Conservation (phyloP, 2,888 invertebrate species). For the Encarsia formosa region DNA sequence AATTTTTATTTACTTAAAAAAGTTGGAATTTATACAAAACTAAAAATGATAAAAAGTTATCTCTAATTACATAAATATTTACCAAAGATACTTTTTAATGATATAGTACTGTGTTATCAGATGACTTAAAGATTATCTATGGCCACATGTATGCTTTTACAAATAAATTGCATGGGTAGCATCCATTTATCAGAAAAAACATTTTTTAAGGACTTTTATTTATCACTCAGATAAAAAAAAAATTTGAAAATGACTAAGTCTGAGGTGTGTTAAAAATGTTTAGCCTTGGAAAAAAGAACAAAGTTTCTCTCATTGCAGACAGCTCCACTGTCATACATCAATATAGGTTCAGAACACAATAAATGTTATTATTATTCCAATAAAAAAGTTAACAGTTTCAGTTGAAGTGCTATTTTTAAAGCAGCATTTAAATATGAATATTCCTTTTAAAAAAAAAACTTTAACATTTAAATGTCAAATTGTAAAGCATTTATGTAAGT, state of each 20-base stretch:
- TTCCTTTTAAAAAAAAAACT: background rate
- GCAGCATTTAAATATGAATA: background rate
- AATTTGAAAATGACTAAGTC: slow-evolving; percentile 15
- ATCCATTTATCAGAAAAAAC: slow-evolving; percentile 6
- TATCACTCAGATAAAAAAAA: slow-evolving; percentile 5
- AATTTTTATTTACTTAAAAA: no score
- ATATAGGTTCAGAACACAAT: slow-evolving; percentile 4
- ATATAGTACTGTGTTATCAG: no score
- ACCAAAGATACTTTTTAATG: no score
- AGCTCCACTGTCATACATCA: slow-evolving; percentile 21
- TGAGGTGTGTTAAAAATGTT: background rate
- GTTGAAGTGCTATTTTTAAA: background rate
- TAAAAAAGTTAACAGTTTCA: slow-evolving; percentile 19
- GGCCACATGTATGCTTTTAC: no score
- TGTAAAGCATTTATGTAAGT: no score
- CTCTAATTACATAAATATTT: no score
- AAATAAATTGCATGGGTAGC: background rate
- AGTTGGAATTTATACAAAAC: no score
- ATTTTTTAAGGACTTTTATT: slow-evolving; percentile 11
- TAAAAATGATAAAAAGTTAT: no score
- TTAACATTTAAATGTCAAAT: no score
- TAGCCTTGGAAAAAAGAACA: slow-evolving; percentile 17
- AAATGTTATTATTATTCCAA: slow-evolving; percentile 19
- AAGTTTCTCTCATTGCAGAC: slow-evolving; percentile 18
- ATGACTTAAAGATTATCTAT: no score